These are phyloP conservation scores for Halcyon smyrnensis DNA, from an alignment of 2,797 vertebrate genomes.

Conservation along the genomic window DNA sequence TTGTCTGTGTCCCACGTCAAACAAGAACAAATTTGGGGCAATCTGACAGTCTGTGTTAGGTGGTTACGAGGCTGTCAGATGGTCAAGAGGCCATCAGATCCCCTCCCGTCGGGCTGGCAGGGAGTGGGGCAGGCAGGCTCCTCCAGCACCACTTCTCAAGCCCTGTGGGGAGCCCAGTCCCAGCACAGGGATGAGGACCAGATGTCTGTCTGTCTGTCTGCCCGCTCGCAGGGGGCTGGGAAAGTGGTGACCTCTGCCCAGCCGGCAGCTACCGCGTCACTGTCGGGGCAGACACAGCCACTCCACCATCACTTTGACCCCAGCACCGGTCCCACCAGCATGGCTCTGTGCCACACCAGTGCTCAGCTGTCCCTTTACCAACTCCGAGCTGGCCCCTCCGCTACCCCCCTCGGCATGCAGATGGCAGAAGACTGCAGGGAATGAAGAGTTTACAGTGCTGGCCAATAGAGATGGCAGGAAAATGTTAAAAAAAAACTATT, in stretches of 20 bases:
- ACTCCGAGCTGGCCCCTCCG: background rate
- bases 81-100: background rate
- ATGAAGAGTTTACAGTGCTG: background rate
- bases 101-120: accelerated
- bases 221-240: constrained; percentile 78
- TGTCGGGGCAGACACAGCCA: background rate
- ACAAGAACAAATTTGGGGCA: accelerated
- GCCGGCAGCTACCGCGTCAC: background rate
- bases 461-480: background rate
- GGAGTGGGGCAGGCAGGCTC: background rate
- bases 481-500: background rate
- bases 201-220: constrained; percentile 83
- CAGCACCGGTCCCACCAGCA: background rate
- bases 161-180: constrained; percentile 77
- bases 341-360: background rate
- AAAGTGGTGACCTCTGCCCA: constrained; percentile 82
- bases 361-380: accelerated
- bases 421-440: constrained; percentile 38
- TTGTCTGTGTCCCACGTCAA: background rate
- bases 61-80: background rate
- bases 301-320: background rate
- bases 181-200: constrained; percentile 77
- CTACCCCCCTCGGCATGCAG: background rate
- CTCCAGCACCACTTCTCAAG: constrained; percentile 52
- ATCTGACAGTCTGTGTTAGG: accelerated